Evolutionary conservation across 2,113 vertebrate species (phyloP), one percentile per base, ranked within the genome.

Genomic region (Rutilus rutilus): DNA sequence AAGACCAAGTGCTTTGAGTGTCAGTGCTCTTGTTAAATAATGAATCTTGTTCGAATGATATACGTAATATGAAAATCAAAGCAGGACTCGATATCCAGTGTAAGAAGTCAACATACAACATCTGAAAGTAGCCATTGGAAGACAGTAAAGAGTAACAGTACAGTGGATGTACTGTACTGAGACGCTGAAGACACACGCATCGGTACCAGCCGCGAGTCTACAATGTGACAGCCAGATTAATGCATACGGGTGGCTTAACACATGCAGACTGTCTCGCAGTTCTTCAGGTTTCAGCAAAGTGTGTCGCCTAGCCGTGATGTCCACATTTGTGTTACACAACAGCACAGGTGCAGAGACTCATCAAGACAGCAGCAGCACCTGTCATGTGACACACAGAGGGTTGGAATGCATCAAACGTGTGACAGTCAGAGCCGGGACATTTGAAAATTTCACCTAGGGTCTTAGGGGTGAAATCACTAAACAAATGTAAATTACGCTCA

Each of bases 121-220:
- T 62, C 60, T 87, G 30, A 89, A 85, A 78, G 54, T 33, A 78
- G 73, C 25, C 78, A 82, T 19, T 87, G 86, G 85, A 33, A 54
- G 67, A 59, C 23, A n/a, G 30, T 57, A 76, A 23, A 39, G 11
- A 30, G 19, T 85, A 65, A 87, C 23, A 25, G 42, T 42, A 86
- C 88, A 89, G 74, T 87, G 59, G 39, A 47, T 85, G 25, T 62
- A 57, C 78, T 71, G 76, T 57, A 78, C 71, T 83, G 84, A 85
- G 30, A 57, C 15, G 6, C 19, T 23, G 19, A 57, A 57, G 54
- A 8, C 54, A 15, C 12, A 54, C 0, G 19, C 54, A 86, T 36
- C 2, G 23, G 47, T 74, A 65, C 59, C 77, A 84, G 82, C 50
- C 59, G 4, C 83, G 50, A 82, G 67, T 54, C 36, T 45, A 47